A percentile compares a stretch with the other conserved stretches of the same genome.
These are phyloP conservation scores for Chromobotia macracanthus DNA, from an alignment of 2,797 vertebrate species.

Conservation along the genomic window DNA sequence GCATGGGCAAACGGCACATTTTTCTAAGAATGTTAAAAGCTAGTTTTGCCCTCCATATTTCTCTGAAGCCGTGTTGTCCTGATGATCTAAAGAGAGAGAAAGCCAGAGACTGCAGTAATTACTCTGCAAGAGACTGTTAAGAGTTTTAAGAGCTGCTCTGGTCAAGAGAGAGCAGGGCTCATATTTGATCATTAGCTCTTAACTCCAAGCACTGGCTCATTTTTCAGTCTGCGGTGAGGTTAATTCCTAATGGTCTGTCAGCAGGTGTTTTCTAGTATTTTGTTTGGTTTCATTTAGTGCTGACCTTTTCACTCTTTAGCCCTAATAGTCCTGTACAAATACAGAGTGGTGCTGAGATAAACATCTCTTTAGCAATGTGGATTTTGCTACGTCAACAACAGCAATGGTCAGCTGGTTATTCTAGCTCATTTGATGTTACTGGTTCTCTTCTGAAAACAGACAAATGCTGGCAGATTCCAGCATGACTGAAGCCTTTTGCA, in stretches of 20 bases:
- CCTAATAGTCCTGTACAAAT: constrained; percentile 30
- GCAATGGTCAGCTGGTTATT: constrained; percentile 31
- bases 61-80: neutral
- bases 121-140: neutral
- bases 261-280: constrained; percentile 30
- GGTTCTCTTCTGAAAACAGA: constrained; percentile 14
- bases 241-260: constrained; percentile 22
- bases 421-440: constrained; percentile 21
- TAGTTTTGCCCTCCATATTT: neutral
- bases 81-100: neutral
- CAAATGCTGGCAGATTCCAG: neutral
- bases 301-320: constrained; percentile 14
- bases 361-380: constrained; percentile 30
- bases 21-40: neutral
- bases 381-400: constrained; percentile 38
- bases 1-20: neutral
- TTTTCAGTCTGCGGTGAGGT: neutral
- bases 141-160: neutral
- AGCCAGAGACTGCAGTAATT: neutral
- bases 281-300: constrained; percentile 28
- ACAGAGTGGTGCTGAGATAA: constrained; percentile 39
- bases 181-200: constrained; percentile 19
- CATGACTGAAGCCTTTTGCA: neutral
- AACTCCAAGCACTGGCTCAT: constrained; percentile 8
- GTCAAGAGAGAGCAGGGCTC: neutral